These are phyloP conservation scores for Diadema setosum DNA, from an alignment of 35 echinoderm and acorn worm species.

Conservation along the genomic window DNA sequence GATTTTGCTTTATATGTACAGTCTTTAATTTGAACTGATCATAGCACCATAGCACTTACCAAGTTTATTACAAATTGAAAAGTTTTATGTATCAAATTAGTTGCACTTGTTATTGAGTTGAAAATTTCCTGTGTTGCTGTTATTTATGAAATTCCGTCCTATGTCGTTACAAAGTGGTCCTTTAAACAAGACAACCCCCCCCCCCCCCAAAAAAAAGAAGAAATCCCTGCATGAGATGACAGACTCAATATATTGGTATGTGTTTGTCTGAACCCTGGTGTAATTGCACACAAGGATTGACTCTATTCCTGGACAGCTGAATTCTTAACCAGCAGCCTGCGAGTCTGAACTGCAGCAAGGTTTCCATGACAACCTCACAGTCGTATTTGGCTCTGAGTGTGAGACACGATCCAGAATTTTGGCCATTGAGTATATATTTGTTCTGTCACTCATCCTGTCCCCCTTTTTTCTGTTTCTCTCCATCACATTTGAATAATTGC, in stretches of 20 bases:
- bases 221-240: background rate
- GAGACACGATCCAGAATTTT: background rate
- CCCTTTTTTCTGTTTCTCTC: background rate
- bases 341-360: background rate
- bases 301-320: background rate
- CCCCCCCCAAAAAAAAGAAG: background rate
- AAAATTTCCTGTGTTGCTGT: too few relatives aligned
- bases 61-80: background rate
- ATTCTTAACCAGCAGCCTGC: background rate
- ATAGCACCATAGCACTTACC: too few relatives aligned
- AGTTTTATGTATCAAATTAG: background rate
- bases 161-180: background rate
- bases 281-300: too few relatives aligned
- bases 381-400: background rate
- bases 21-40: too few relatives aligned
- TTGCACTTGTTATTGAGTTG: background rate
- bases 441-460: background rate
- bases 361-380: background rate
- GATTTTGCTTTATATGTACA: too few relatives aligned
- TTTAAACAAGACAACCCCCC: background rate
- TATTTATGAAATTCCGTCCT: background rate
- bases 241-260: background rate
- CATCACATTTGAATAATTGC: background rate
- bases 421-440: background rate
- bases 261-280: background rate